Percentiles rank a stretch among this genome's conserved stretches.
These are phyloP conservation scores for Remorina albescens DNA, from an alignment of 2,797 vertebrate genomes.

Conservation along the genomic window DNA sequence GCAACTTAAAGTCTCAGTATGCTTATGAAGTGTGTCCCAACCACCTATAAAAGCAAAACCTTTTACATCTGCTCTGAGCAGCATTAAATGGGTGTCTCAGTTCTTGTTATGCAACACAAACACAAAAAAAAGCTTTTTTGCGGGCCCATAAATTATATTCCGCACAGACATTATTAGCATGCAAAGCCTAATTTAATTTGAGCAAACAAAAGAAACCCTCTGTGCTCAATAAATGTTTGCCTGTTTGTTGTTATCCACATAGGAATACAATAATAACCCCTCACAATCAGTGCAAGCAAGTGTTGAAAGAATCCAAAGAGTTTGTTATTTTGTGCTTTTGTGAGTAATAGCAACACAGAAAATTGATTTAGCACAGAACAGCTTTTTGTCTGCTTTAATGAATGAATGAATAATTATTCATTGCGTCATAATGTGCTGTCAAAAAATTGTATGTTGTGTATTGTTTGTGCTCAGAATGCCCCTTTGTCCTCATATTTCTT, in stretches of 20 bases:
- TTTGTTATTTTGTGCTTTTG: background rate
- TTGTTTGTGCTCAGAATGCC: background rate
- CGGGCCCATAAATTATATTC: background rate
- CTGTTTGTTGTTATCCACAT: background rate
- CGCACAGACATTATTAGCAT: background rate
- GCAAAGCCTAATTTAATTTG: conserved; percentile 1
- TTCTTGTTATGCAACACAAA: background rate
- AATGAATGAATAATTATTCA: too few relatives aligned
- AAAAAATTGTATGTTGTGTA: too few relatives aligned
- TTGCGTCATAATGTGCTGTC: background rate
- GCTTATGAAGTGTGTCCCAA: background rate
- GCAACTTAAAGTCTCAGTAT: background rate
- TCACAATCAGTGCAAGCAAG: background rate
- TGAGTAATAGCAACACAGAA: background rate
- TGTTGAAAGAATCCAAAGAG: background rate
- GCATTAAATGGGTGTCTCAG: background rate
- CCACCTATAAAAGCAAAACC: background rate
- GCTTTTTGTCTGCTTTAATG: background rate
- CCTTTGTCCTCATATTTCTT: background rate
- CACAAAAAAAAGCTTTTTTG: background rate
- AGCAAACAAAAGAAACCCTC: background rate
- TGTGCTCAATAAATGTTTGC: background rate
- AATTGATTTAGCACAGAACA: background rate
- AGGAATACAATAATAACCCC: conserved; percentile 8
- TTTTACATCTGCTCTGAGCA: background rate